These are phyloP conservation scores for Tuberolachnus salignus DNA, from an alignment of 2,888 invertebrate species.

Conservation along the genomic window DNA sequence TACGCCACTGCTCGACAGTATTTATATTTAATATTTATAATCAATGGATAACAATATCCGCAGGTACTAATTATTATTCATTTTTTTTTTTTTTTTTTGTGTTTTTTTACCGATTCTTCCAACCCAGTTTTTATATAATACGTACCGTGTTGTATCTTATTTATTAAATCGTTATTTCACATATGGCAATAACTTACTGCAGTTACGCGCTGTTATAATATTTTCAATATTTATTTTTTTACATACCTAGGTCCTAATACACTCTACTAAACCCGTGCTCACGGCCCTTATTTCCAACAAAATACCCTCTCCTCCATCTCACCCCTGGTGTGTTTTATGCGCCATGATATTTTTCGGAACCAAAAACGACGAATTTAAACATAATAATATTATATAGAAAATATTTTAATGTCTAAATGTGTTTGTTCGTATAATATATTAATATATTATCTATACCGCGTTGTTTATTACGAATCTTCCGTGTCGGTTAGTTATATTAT, in stretches of 20 bases:
- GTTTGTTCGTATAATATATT: background rate
- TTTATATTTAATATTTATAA: no score
- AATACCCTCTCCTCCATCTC: no score
- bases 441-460: background rate
- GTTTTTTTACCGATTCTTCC: slow-evolving; percentile 19
- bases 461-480: slow-evolving; percentile 33
- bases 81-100: no score
- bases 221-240: background rate
- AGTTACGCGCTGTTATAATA: background rate
- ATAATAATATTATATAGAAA: background rate
- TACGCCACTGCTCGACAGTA: no score
- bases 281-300: background rate
- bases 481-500: slow-evolving; percentile 18
- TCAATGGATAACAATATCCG: no score
- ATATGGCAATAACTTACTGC: no score
- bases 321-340: no score
- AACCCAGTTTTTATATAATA: background rate
- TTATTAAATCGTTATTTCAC: background rate
- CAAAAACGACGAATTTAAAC: slow-evolving; percentile 39
- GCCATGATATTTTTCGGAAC: background rate
- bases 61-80: no score
- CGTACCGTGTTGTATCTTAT: background rate
- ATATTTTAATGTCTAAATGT: slow-evolving; percentile 14
- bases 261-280: background rate
- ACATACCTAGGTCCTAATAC: background rate